Evolutionary conservation across 2,888 invertebrate species (phyloP), one percentile per base, ranked within the genome.

Genomic region (Cataglyphis rosenhaueri): DNA sequence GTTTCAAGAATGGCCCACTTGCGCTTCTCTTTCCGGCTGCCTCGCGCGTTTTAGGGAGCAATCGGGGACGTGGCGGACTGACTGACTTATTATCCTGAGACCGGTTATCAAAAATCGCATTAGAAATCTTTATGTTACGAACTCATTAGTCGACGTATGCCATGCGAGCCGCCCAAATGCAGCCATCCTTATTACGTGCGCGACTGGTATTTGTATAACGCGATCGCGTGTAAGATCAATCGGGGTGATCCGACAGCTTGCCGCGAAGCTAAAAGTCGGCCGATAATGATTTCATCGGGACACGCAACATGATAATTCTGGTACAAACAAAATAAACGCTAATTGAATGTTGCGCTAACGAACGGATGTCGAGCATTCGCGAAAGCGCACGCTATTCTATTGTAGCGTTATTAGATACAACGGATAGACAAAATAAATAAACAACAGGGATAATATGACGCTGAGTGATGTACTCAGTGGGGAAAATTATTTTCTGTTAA

Each of bases 1-100:
- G 92, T 91, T 91, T 93, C 92, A 92, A 92, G 89, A 89, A 92
- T 93, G 92, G 90, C 92, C 93, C 92, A 93, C 91, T 93, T 93
- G 92, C 90, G 86, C 85, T 84, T 84, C 87, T 89, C 89, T 90
- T 92, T 91, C 90, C 89, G 89, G 89, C 84, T 86, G 84, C 82
- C 81, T 82, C 79, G 71, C 88, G 86, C 87, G 85, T 86, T 84
- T 89, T 86, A 83, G 85, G 82, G 84, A 81, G 61, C 75, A 62
- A 57, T 75, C 70, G 82, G 64, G 61, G 70, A 66, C 52, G 44
- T 38, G 57, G 32, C 79, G 32, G 55, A 38, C 66, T 66, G 78
- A 87, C 87, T 86, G 21, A 21, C 21, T 21, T 87, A 84, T 88
- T 84, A 84, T 84, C 66, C 79, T 10, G 76, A 41, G 21, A 38